Evolutionary conservation across 1,140 invertebrate genomes (phyloP), one percentile per base, ranked within the genome.

Genomic region (Belonocnema kinseyi): DNA sequence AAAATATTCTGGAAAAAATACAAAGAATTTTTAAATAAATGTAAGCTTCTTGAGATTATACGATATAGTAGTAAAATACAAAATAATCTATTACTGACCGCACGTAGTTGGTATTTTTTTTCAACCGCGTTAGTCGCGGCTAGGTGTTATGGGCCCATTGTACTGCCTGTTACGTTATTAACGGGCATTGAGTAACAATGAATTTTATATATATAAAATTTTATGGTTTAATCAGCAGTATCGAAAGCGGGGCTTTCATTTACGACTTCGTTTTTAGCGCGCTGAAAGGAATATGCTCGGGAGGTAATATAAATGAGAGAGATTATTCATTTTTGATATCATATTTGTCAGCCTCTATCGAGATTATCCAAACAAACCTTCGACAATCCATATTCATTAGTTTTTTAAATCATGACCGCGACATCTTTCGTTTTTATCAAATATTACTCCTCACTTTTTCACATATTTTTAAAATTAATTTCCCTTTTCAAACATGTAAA

Each of bases 191-290:
- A 66, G 58, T 40, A 66, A 66, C 58, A 66, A 66, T 66, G 58
- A 66, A 66, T 66, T 66, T 40, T 66, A 66, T 66, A 66, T 26
- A 26, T 40, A 66, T 66, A 40, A 66, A 66, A 66, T 66, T 66
- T 66, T 66, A 66, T 33, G 58, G 58, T 66, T 66, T 66, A 66
- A 66, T 66, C 58, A 66, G 58, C 58, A 26, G 21, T 61, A 61
- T 61, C 58, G 21, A 66, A 66, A 8, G 26, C 26, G 26, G 5
- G 26, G 58, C 40, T 66, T 66, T 66, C 58, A 66, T 66, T 66
- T 66, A 66, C 13, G 58, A 14, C 26, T 66, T 3, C 14, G 26
- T 33, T 33, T 66, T 66, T 40, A 16, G 13, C 61, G 61, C 26
- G 61, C 61, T n/a, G 16, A 66, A 66, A 33, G 61, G 26, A 66